A percentile compares a stretch with the other conserved stretches of the same genome.
Conservation (phyloP, 2,113 vertebrate genomes). For the Ginglymostoma cirratum region DNA sequence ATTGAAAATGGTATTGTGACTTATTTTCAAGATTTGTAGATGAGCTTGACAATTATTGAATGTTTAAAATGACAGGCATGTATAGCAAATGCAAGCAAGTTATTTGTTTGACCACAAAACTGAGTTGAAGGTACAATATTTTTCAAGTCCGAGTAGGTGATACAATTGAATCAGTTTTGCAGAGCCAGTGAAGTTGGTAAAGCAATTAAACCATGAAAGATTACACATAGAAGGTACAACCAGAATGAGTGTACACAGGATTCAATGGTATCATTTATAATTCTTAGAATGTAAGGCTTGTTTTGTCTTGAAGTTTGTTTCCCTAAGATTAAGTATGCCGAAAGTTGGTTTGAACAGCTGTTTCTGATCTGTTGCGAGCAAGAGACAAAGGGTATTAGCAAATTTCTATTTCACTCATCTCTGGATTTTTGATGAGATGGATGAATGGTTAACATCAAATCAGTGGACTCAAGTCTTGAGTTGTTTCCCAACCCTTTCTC, state of each 20-base stretch:
- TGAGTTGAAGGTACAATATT: neutral
- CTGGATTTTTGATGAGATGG: neutral
- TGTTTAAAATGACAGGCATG: neutral
- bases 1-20: neutral
- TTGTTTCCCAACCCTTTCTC: neutral
- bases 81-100: neutral
- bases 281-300: neutral
- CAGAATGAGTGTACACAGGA: neutral
- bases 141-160: neutral
- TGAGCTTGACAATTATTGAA: neutral
- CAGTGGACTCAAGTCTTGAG: neutral
- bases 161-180: neutral
- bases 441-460: neutral
- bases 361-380: neutral
- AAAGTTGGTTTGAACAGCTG: neutral
- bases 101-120: neutral
- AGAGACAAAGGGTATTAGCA: no score
- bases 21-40: neutral
- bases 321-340: neutral
- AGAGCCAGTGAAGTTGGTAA: neutral
- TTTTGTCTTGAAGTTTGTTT: neutral
- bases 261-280: neutral
- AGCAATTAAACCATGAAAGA: neutral
- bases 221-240: neutral
- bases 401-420: neutral